Percentiles rank a stretch among this genome's conserved stretches.
phyloP scores from a whole-genome alignment of 2,797 vertebrate genomes.

The Molossus molossus region DNA sequence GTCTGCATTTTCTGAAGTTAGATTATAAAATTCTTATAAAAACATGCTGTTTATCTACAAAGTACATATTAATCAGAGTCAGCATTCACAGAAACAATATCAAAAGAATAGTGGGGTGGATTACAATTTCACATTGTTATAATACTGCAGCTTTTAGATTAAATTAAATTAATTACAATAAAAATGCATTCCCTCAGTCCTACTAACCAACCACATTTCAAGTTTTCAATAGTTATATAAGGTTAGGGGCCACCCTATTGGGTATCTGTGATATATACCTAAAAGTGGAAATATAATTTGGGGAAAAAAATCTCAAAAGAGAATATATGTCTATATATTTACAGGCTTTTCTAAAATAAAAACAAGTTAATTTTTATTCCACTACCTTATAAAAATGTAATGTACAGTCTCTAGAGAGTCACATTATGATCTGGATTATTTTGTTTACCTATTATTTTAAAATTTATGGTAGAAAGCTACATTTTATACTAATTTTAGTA shows the following conservation, averaged over 20 bases:
- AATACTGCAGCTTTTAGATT: background rate
- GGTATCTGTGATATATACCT: no score
- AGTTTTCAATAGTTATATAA: background rate
- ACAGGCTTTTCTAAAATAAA: background rate
- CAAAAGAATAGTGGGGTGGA: background rate
- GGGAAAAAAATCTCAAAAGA: background rate
- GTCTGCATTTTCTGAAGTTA: background rate
- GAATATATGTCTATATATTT: background rate
- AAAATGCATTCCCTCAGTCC: background rate
- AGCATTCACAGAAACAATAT: background rate
- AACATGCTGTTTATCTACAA: background rate
- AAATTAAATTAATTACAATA: background rate
- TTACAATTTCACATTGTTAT: background rate
- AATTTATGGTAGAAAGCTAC: background rate
- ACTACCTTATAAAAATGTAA: fast-evolving
- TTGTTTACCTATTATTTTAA: background rate
- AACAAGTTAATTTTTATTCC: background rate
- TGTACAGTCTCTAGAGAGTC: background rate
- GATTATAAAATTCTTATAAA: background rate
- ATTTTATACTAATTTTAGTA: conserved; percentile 7
- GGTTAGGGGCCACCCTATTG: fast-evolving
- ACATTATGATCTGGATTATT: background rate
- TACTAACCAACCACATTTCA: background rate
- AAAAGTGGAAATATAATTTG: background rate
- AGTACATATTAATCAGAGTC: background rate